Evolutionary conservation across 2,113 vertebrate genomes (phyloP), one percentile per base, ranked within the genome.

Genomic region (Ochotona princeps): DNA sequence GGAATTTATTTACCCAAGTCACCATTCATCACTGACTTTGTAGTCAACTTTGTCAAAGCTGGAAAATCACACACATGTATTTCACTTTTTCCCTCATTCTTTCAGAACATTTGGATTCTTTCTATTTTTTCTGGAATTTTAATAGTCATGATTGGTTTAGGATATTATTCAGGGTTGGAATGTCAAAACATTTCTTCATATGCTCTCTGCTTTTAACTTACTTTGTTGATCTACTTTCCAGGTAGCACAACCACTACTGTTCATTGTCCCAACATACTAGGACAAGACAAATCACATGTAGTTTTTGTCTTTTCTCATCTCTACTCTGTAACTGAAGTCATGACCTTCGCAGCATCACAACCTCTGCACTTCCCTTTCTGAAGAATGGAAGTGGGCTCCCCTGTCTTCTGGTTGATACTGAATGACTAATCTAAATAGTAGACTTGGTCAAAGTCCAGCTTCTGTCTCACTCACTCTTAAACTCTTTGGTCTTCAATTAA

Each of bases 401-500:
- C 88, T 44, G 65, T 32, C 91, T 90, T 61, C 26, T 17, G 80
- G 6, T 17, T 92, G 49, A 61, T 14, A 18, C 35, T 67, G 5
- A 94, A 21, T 20, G 9, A 74, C n/a, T 54, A 32, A 91, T n/a
- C 3, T 28, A 76, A 51, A 35, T 32, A 63, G 61, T 4, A 79
- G 17, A 26, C 35, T 88, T 11, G 75, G 61, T 18, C 0, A 38
- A 78, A 93, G 20, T 21, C 23, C 30, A 65, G 26, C 25, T 35
- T 90, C 85, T 79, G 17, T 2, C n/a, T 90, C 30, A 30, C 66
- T 60, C 60, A 15, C 44, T 47, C 1, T 63, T 21, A 73, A n/a
- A 1, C 10, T 79, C 35, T 0, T 10, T 67, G n/a, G 32, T 85
- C 44, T 80, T 85, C 63, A 63, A 87, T 95, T 82, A 61, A 97